Conservation (phyloP, 2,888 invertebrate genomes). For the Drosophila barbarae region DNA sequence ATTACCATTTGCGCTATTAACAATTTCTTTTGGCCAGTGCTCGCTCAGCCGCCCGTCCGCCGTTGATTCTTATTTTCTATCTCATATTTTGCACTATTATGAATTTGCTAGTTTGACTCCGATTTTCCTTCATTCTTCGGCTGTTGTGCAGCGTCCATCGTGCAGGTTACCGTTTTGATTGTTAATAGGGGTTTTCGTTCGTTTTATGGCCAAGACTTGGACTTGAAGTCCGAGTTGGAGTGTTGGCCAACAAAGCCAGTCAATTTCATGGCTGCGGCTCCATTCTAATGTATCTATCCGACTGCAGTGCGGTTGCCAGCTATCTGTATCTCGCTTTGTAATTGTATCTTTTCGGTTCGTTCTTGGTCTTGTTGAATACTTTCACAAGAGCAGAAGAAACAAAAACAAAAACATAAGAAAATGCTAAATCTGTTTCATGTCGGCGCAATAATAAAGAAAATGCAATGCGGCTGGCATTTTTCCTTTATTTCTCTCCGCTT, state of each 20-base stretch:
- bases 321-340: slow-evolving; percentile 38
- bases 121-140: slow-evolving; percentile 23
- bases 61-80: slow-evolving; percentile 28
- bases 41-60: slow-evolving; percentile 25
- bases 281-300: slow-evolving; percentile 65
- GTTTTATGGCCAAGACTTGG: slow-evolving; percentile 31
- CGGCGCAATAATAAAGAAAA: slow-evolving; percentile 22
- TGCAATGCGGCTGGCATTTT: slow-evolving; percentile 45
- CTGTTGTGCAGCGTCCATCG: slow-evolving; percentile 8
- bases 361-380: slow-evolving; percentile 59
- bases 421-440: slow-evolving; percentile 55
- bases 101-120: slow-evolving; percentile 45
- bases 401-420: slow-evolving; percentile 1
- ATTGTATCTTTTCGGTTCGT: slow-evolving; percentile 63
- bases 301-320: slow-evolving; percentile 47
- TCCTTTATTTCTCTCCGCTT: slow-evolving; percentile 22
- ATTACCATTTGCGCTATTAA: slow-evolving; percentile 66
- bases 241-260: slow-evolving; percentile 68
- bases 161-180: slow-evolving; percentile 34
- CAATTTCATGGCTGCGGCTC: slow-evolving; percentile 68
- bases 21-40: slow-evolving; percentile 67
- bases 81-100: slow-evolving; percentile 58
- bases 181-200: slow-evolving; percentile 26
- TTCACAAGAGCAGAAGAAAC: slow-evolving; percentile 58
- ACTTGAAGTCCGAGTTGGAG: slow-evolving; percentile 25